A percentile compares a stretch with the other conserved stretches of the same genome.
Evolutionary conservation across 1,140 invertebrate species (phyloP).

Genomic region (Dufourea novaeangliae): DNA sequence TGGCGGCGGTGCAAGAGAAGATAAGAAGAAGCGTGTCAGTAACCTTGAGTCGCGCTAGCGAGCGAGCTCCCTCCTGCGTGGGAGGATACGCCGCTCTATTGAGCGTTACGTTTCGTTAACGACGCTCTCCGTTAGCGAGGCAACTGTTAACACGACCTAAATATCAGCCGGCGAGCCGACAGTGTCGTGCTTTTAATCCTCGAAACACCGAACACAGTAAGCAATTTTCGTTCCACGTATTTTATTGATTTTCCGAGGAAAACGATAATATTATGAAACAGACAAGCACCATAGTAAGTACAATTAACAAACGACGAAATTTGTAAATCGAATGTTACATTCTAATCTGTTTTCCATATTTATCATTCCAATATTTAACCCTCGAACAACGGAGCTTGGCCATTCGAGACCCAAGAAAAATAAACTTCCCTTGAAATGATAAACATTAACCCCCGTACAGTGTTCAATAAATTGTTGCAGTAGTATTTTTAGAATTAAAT

Average conservation of each 20-base stretch:
- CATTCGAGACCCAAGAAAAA: too few relatives aligned
- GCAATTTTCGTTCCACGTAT: background rate
- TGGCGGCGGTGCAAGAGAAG: slow-evolving; percentile 11
- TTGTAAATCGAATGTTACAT: too few relatives aligned
- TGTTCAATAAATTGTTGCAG: too few relatives aligned
- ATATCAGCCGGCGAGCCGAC: slow-evolving; percentile 40
- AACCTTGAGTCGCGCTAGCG: slow-evolving; percentile 51
- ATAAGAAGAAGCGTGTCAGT: slow-evolving; percentile 63
- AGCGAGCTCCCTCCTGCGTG: slow-evolving; percentile 25
- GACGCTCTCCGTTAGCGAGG: slow-evolving; percentile 16
- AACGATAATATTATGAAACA: background rate
- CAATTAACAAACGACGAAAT: too few relatives aligned
- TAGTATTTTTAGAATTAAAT: too few relatives aligned
- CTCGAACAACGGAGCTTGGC: too few relatives aligned
- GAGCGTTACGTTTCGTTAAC: slow-evolving; percentile 53
- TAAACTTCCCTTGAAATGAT: too few relatives aligned
- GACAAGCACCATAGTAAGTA: too few relatives aligned
- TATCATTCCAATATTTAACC: too few relatives aligned
- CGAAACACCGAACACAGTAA: background rate
- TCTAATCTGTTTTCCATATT: too few relatives aligned
- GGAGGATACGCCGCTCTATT: slow-evolving; percentile 49
- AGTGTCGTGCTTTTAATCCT: background rate
- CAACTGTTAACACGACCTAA: slow-evolving; percentile 64
- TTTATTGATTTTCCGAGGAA: background rate
- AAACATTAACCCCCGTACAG: too few relatives aligned